Base-by-base conservation (phyloP, 2,888 invertebrate genomes). In the Morpho helenor region DNA sequence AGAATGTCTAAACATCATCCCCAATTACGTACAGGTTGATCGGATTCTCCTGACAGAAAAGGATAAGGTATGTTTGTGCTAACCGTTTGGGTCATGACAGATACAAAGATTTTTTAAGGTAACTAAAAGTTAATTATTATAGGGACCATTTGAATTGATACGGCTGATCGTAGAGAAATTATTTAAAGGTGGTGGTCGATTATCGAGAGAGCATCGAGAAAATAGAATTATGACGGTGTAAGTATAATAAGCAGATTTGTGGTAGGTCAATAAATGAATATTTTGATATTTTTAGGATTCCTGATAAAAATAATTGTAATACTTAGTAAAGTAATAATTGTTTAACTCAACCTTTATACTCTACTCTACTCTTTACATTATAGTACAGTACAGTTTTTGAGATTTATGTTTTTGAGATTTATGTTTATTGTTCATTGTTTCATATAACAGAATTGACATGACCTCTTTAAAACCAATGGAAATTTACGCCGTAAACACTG, bases 1-100 rank as follows among this genome's bases (percentile, higher is more conserved):
- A 50, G 94, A 94, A 77, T 86, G 92, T 56, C 72, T 92, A 7
- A 80, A 79, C 62, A 68, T 82, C 5, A 87, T 91, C 6, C 90
- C 92, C 0, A 64, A 69, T 10, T 70, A 66, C 41, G 56, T 79
- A 7, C 64, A 65, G 9, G 64, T 73, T 8, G 71, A 75, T 43
- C 77, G 72, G 59, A 63, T 82, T n/a, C 47, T 64, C 6, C 49
- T 80, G 23, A 69, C 65, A 9, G 66, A 72, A 50, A 63, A 66
- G 10, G 70, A 74, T 7, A 72, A 68, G 70, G 79, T 78, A 57
- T 9, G 16, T 16, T 16, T 16, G 1, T 16, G 16, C 16, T 16
- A 16, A 16, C 1, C 16, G 16, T 16, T 16, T 16, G 16, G 16
- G 16, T 16, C 16, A 16, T 16, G 16, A 40, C 40, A 40, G n/a